Evolutionary conservation across 2,113 vertebrate genomes (phyloP).

Genomic region (Bombycilla garrulus): DNA sequence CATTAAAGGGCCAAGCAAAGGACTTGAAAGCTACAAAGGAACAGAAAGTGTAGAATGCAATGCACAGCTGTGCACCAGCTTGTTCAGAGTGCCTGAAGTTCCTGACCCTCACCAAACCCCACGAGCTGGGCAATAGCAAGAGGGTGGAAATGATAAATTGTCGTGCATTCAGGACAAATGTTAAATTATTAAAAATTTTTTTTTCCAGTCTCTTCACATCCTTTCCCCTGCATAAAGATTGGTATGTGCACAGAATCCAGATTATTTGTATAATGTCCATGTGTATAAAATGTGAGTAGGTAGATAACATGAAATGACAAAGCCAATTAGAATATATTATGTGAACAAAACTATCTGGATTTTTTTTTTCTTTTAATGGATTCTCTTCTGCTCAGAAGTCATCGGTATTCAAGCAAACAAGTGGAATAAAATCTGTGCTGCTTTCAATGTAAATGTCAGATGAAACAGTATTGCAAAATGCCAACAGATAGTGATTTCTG

Average conservation of each 20-base stretch:
- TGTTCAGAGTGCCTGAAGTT: not conserved
- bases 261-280: not conserved
- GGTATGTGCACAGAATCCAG: not conserved
- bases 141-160: not conserved
- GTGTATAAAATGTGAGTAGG: not conserved
- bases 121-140: accelerated
- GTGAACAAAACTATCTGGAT: not conserved
- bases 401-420: not conserved
- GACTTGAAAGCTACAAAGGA: not conserved
- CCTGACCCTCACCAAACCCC: not conserved
- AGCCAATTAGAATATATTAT: not conserved
- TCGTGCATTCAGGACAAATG: not conserved
- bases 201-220: not conserved
- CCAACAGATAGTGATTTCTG: constrained; percentile 2
- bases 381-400: not conserved
- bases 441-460: constrained; percentile 5
- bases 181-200: not conserved
- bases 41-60: not conserved
- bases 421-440: not conserved
- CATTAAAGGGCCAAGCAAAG: not conserved
- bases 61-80: not conserved
- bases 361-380: not conserved
- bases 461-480: not conserved
- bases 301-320: not conserved
- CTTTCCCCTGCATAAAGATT: not conserved